These are phyloP conservation scores for Heliconius erato DNA, from an alignment of 2,888 invertebrate genomes.

Conservation along the genomic window DNA sequence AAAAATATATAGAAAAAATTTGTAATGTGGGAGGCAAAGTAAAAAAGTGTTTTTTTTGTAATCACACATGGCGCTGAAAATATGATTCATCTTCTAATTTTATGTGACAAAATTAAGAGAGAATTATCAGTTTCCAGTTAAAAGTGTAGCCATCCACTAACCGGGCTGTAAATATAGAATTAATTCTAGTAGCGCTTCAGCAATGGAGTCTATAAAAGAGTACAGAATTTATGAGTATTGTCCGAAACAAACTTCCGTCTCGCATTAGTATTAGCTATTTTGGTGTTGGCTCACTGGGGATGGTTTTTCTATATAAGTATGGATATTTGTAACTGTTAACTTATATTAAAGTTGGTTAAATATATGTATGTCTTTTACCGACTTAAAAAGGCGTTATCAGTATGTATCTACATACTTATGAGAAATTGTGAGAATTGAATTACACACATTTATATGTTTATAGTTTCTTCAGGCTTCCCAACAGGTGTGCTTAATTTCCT, in stretches of 20 bases:
- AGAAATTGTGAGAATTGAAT: no score
- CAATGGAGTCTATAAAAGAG: constrained; percentile 19
- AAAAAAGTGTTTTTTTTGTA: no score
- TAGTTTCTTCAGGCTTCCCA: not conserved
- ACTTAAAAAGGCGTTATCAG: not conserved
- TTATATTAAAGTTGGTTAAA: no score
- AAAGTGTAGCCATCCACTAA: constrained; percentile 8
- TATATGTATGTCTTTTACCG: not conserved
- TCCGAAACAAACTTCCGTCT: constrained; percentile 37
- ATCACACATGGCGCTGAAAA: no score
- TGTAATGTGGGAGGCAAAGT: no score
- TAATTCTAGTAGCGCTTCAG: constrained; percentile 2
- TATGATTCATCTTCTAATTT: no score
- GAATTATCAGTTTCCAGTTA: not conserved
- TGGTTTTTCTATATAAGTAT: constrained; percentile 18
- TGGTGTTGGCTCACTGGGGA: constrained; percentile 33
- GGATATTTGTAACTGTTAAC: not conserved
- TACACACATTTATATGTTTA: no score
- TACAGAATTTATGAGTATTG: constrained; percentile 39
- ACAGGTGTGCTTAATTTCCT: not conserved
- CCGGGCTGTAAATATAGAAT: constrained; percentile 11
- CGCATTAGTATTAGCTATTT: constrained; percentile 28
- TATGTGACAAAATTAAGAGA: not conserved
- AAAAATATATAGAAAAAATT: no score
- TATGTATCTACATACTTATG: not conserved